Evolutionary conservation across 2,113 vertebrate species (phyloP).

Genomic region (Chamaetylas fuelleborni): DNA sequence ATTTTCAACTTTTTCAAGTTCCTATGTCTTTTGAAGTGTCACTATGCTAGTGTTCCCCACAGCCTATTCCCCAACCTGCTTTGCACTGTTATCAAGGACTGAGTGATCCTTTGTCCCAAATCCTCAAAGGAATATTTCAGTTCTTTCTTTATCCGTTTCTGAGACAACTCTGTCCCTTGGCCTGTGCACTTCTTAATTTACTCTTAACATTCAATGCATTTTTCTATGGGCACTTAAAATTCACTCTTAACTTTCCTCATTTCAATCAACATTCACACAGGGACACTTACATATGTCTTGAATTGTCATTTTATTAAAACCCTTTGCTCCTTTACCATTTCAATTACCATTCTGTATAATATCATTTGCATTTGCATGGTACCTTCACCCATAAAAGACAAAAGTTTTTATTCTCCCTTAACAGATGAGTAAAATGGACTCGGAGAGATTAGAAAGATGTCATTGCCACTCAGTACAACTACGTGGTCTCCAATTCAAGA

Average conservation of each 20-base stretch:
- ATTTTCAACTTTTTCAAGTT: conserved; percentile 57
- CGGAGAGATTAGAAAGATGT: background rate
- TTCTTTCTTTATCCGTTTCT: conserved; percentile 23
- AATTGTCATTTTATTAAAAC: conserved; percentile 53
- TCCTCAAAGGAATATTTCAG: conserved; percentile 35
- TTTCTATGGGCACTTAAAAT: conserved; percentile 43
- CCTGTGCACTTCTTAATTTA: conserved; percentile 35
- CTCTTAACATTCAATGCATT: background rate
- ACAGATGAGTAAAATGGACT: conserved; percentile 40
- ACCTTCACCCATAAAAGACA: conserved; percentile 28
- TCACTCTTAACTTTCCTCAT: conserved; percentile 26
- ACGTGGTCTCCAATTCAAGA: background rate
- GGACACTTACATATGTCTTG: background rate
- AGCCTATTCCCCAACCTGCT: conserved; percentile 41
- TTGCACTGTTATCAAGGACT: conserved; percentile 17
- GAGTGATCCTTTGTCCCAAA: conserved; percentile 41
- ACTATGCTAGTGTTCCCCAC: background rate
- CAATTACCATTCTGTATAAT: conserved; percentile 22
- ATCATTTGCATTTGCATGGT: conserved; percentile 52
- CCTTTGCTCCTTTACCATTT: conserved; percentile 29
- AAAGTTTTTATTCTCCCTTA: conserved; percentile 28
- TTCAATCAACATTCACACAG: conserved; percentile 25
- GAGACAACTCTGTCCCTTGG: background rate
- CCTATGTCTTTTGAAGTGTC: conserved; percentile 26
- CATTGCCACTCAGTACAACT: background rate